Evolutionary conservation across 2,797 vertebrate species (phyloP).

Genomic region (Novumbra hubbsi): DNA sequence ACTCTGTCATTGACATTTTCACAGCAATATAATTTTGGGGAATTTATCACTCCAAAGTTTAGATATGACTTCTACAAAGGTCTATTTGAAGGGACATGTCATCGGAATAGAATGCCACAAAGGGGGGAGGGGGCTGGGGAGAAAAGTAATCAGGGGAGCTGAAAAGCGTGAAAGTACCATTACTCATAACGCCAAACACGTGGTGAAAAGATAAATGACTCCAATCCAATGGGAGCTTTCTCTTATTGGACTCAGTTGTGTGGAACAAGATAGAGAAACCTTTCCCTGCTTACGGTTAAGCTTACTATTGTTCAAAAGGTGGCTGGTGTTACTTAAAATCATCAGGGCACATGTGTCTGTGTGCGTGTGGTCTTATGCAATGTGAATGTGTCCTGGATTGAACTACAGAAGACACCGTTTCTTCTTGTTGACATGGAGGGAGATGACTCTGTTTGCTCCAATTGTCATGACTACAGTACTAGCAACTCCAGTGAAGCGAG

Average conservation of each 20-base stretch:
- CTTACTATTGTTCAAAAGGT: conserved; percentile 45
- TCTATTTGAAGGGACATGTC: conserved; percentile 63
- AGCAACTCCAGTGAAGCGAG: too few relatives aligned
- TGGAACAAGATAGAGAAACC: conserved; percentile 48
- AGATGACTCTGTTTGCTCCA: too few relatives aligned
- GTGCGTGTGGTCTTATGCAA: background rate
- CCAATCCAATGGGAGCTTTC: conserved; percentile 62
- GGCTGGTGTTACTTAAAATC: background rate
- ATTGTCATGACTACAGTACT: too few relatives aligned
- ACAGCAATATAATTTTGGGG: background rate
- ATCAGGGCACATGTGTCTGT: background rate
- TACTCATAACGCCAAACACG: conserved; percentile 73
- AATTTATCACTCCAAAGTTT: conserved; percentile 32
- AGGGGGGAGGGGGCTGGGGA: conserved; percentile 55
- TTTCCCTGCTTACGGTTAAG: conserved; percentile 36
- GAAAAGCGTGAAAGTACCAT: conserved; percentile 76
- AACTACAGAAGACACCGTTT: background rate
- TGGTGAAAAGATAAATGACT: conserved; percentile 72
- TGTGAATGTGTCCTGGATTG: background rate
- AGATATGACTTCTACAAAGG: conserved; percentile 67
- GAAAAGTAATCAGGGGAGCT: conserved; percentile 73
- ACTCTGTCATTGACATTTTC: conserved; percentile 16
- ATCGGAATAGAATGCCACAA: conserved; percentile 59
- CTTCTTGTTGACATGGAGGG: background rate
- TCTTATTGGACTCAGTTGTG: conserved; percentile 63